Evolutionary conservation across 2,113 vertebrate species (phyloP).

Genomic region (Cisticola juncidis): DNA sequence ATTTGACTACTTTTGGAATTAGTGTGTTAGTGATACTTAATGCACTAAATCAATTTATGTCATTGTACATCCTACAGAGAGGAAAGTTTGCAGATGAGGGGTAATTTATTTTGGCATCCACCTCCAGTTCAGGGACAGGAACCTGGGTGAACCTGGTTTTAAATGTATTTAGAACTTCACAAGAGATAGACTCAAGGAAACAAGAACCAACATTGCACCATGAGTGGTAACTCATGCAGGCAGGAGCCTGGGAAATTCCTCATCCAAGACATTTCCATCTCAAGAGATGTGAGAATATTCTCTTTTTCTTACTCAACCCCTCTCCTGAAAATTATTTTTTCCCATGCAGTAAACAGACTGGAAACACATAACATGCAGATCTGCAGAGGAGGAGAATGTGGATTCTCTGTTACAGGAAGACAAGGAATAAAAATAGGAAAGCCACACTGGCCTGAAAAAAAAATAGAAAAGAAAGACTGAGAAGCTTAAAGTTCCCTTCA

Average conservation of each 20-base stretch:
- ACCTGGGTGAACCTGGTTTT: not conserved
- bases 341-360: not conserved
- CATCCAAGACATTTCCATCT: not conserved
- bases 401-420: not conserved
- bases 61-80: not conserved
- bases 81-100: not conserved
- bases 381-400: not conserved
- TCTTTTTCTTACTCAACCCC: not conserved
- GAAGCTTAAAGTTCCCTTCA: not conserved
- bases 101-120: not conserved
- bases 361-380: not conserved
- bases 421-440: not conserved
- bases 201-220: not conserved
- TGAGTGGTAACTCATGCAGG: not conserved
- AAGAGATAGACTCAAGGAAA: not conserved
- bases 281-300: not conserved
- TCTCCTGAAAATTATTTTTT: not conserved
- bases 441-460: not conserved
- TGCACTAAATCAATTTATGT: not conserved
- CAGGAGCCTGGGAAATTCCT: not conserved
- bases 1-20: not conserved
- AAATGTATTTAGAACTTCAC: not conserved
- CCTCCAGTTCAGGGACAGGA: not conserved
- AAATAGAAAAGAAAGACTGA: not conserved
- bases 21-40: not conserved